Conservation (phyloP, 2,888 invertebrate genomes). For the Caradrina clavipalpis region DNA sequence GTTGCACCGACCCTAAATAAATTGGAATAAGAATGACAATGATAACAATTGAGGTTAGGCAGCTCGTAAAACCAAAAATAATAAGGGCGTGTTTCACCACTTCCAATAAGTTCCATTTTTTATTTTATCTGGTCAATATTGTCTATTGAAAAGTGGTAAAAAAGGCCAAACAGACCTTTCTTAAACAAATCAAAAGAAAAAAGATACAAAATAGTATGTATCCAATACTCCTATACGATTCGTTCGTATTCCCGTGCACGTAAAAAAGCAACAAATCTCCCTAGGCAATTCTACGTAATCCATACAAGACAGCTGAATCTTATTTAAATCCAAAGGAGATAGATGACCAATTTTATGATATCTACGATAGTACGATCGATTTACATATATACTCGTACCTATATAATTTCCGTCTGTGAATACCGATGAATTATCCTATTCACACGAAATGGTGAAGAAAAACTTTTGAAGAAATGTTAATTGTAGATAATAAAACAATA, state of each 20-base stretch:
- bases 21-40: neutral
- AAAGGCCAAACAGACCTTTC: neutral
- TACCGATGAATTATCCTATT: conserved; percentile 28
- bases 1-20: neutral
- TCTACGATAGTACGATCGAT: conserved; percentile 61
- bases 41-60: neutral
- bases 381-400: conserved; percentile 1
- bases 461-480: neutral
- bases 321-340: conserved; percentile 73
- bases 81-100: too few species aligned
- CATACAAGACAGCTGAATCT: conserved; percentile 80
- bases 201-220: conserved; percentile 2
- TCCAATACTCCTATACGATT: neutral
- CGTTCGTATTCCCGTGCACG: conserved; percentile 47
- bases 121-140: neutral
- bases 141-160: neutral
- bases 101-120: too few species aligned
- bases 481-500: neutral
- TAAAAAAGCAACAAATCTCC: conserved; percentile 78
- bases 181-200: conserved; percentile 1
- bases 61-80: too few species aligned
- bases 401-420: conserved; percentile 21
- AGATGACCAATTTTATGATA: conserved; percentile 75
- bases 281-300: conserved; percentile 78
- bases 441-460: conserved; percentile 10